Percentiles rank a stretch among this genome's conserved stretches.
Conservation (phyloP, 2,888 invertebrate genomes). For the Eurois occulta region DNA sequence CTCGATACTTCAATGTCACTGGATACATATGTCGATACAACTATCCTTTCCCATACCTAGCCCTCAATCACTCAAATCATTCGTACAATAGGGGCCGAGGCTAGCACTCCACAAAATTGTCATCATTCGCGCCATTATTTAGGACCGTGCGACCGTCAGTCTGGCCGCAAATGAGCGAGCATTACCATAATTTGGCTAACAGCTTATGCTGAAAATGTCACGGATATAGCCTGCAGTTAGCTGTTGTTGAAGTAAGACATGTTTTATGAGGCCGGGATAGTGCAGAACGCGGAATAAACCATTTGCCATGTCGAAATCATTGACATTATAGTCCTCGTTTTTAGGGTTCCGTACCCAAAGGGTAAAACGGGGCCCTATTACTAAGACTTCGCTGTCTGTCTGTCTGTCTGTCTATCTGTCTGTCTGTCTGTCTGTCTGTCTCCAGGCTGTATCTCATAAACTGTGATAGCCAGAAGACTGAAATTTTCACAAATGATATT, state of each 20-base stretch:
- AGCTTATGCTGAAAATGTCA: conserved; percentile 51
- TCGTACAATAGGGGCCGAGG: conserved; percentile 33
- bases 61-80: conserved; percentile 45
- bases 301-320: neutral
- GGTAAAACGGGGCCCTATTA: no score
- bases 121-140: conserved; percentile 39
- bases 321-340: neutral
- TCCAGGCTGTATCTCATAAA: no score
- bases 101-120: conserved; percentile 60
- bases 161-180: conserved; percentile 64
- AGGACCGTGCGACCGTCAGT: conserved; percentile 28
- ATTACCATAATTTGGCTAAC: conserved; percentile 68
- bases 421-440: no score
- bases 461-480: no score
- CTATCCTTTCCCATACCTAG: neutral
- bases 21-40: neutral
- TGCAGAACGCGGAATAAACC: neutral
- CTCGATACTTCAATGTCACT: neutral
- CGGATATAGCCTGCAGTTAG: conserved; percentile 29
- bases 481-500: no score
- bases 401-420: no score
- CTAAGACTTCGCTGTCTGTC: no score
- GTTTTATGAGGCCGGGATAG: neutral
- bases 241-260: conserved; percentile 5
- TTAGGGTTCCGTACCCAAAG: no score